Base-by-base conservation (phyloP, 23 tunicate genomes). In the Phallusia fumigata region DNA sequence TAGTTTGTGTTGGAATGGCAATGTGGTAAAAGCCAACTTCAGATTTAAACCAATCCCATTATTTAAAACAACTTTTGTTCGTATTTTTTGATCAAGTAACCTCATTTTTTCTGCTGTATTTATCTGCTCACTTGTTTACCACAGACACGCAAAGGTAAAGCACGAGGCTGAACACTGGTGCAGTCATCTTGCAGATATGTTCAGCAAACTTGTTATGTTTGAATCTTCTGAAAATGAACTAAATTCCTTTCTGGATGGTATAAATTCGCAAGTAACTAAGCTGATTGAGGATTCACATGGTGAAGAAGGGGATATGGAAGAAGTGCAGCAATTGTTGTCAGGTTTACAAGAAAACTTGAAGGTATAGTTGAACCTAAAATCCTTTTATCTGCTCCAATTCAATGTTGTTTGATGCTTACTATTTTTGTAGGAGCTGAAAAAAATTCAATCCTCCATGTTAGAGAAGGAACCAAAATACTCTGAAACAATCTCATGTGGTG, bases 161-260 rank as follows among this genome's bases (percentile, higher is more conserved):
- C 83, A 86, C 30, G 89, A 65, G 11, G 32, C 79, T 21, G 30
- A 72, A 72, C 83, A 79, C 19, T 58, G 89, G 74, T 33, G 26
- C 53, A 40, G 16, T 0, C 84, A 86, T 75, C 50, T 86, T 53
- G 50, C 21, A 18, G 84, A 86, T 13, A 72, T 79, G 77, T 52
- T 28, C 15, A 50, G 21, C 35, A 86, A 86, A 31, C 73, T 79
- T 18, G 65, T 22, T 21, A 30, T 44, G 30, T 86, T 86, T 51
- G 83, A 86, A 49, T 19, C 84, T 0, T 19, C 40, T 30, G 72
- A 73, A 44, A 30, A 33, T 3, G 84, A 79, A 24, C 1, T 58
- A 24, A 24, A 1, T 21, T 1, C 11, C 28, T 22, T 58, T 58
- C 16, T 58, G 28, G 28, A 58, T 58, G 69, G 13, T 6, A 24